phyloP scores from a whole-genome alignment of 1,140 invertebrate species.

The Elymnias hypermnestra region DNA sequence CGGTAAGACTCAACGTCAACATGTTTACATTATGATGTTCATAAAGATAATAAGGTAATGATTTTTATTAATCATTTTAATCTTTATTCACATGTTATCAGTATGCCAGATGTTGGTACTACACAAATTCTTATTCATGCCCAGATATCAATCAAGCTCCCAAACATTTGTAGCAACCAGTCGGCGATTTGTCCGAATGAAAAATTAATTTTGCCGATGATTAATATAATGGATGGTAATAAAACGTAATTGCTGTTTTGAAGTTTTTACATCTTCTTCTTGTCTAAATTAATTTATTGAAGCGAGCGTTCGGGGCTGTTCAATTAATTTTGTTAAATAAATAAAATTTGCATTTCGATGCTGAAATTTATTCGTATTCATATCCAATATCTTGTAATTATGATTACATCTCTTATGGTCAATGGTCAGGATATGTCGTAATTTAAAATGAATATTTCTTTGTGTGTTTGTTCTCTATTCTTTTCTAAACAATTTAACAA shows the following conservation, averaged over 20 bases:
- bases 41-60: background rate
- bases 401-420: no score
- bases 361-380: slow-evolving; percentile 2
- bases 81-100: slow-evolving; percentile 27
- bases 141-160: slow-evolving; percentile 58
- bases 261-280: slow-evolving; percentile 74
- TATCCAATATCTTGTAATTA: no score
- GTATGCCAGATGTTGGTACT: slow-evolving; percentile 38
- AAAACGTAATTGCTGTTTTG: slow-evolving; percentile 72
- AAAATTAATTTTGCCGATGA: slow-evolving; percentile 75
- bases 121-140: slow-evolving; percentile 33
- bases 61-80: slow-evolving; percentile 10
- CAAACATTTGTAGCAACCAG: slow-evolving; percentile 63
- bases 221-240: slow-evolving; percentile 71
- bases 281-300: slow-evolving; percentile 70
- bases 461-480: no score
- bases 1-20: no score
- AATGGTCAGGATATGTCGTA: no score
- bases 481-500: no score
- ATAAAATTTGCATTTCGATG: slow-evolving; percentile 14
- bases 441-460: no score
- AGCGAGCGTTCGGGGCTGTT: slow-evolving; percentile 21
- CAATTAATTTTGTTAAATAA: slow-evolving; percentile 18
- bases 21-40: no score
- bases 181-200: slow-evolving; percentile 72